Evolutionary conservation across 2,113 vertebrate genomes (phyloP).

Genomic region (Indri indri): DNA sequence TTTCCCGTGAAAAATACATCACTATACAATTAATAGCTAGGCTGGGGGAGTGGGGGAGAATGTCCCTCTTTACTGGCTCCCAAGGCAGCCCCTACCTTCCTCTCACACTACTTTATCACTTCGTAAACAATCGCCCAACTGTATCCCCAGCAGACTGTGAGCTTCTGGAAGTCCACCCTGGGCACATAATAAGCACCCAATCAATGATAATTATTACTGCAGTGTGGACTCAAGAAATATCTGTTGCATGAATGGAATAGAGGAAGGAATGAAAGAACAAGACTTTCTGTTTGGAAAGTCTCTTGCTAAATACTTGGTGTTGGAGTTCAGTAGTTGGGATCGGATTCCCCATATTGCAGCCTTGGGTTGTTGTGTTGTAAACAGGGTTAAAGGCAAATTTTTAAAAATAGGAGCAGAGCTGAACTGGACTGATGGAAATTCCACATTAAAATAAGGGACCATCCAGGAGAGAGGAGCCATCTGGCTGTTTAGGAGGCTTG

Average conservation of each 20-base stretch:
- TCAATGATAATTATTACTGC: not conserved
- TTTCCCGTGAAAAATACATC: not conserved
- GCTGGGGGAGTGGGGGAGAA: accelerated
- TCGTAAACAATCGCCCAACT: not conserved
- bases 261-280: not conserved
- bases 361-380: not conserved
- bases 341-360: not conserved
- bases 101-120: not conserved
- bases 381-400: not conserved
- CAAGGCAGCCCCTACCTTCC: not conserved
- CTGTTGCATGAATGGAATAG: not conserved
- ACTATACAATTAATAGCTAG: not conserved
- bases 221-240: not conserved
- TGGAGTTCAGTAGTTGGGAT: not conserved
- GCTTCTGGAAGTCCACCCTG: not conserved
- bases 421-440: not conserved
- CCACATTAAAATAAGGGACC: not conserved
- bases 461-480: not conserved
- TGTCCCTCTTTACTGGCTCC: not conserved
- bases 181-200: not conserved
- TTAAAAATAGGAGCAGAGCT: slow-evolving; percentile 1
- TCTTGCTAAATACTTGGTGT: not conserved
- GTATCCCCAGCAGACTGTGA: not conserved
- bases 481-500: not conserved
- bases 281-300: not conserved